Evolutionary conservation across 1,140 invertebrate species (phyloP).

Genomic region (Lanistes nyassanus): DNA sequence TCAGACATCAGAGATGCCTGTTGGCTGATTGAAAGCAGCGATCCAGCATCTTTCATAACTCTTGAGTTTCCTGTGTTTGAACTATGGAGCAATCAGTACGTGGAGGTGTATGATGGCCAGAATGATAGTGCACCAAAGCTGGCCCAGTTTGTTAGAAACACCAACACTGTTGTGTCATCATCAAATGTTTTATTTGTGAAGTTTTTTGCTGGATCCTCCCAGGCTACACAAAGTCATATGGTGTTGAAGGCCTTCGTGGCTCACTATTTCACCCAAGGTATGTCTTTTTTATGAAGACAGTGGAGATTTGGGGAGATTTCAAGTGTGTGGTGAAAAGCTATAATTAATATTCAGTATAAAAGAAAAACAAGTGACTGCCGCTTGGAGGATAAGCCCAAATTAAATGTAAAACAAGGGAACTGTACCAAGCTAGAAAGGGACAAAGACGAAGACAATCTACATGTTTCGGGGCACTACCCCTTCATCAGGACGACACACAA

Average conservation of each 20-base stretch:
- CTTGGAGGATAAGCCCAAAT: no score
- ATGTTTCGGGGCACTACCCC: no score
- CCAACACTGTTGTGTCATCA: neutral
- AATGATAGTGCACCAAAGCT: neutral
- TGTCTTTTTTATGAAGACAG: no score
- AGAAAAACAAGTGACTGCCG: no score
- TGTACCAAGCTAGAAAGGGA: no score
- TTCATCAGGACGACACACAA: no score
- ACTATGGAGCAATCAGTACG: neutral
- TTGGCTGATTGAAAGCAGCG: constrained; percentile 11
- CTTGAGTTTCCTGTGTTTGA: constrained; percentile 2
- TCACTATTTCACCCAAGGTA: neutral
- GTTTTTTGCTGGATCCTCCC: neutral
- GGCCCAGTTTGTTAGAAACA: neutral
- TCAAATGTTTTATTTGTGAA: neutral
- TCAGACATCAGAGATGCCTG: neutral
- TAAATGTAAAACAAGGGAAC: no score
- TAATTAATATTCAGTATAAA: no score
- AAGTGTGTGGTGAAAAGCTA: no score
- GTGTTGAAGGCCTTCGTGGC: neutral
- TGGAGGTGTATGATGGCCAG: constrained; percentile 5
- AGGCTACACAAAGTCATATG: neutral
- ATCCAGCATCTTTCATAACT: neutral
- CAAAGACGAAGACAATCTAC: no score
- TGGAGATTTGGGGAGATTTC: no score